Evolutionary conservation across 2,113 vertebrate species (phyloP), one percentile per base, ranked within the genome.

Genomic region (Stegastes partitus): DNA sequence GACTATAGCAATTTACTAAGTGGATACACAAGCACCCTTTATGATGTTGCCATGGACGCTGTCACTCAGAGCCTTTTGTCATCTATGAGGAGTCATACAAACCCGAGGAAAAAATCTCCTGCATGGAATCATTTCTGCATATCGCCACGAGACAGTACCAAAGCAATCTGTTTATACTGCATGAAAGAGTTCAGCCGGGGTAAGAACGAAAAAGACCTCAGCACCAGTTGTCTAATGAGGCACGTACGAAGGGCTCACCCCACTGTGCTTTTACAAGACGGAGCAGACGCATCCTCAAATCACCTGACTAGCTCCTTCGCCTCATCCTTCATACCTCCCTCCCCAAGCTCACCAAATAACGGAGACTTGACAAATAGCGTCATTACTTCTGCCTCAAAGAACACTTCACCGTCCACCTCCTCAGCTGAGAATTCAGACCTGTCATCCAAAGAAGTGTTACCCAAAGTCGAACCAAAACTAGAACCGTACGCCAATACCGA

Each of bases 51-150:
- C 72, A 99, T 99, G 98, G 98, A 99, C 83, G 98, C 98, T 11
- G 97, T 99, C 91, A 96, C 97, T 8, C 98, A 98, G 93, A 99
- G 97, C 92, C 96, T 99, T 55, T 93, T 99, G 81, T 96, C 96
- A 21, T 95, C 95, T 3, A 94, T 95, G 68, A 92, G 96, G 88
- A 97, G 95, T 83, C 95, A 93, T 15, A 86, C 94, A 51, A 95
- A 95, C 90, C 97, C 97, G 5, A 92, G 98, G 49, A 99, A 99
- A 92, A 99, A 99, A 78, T 99, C 97, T 5, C 97, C 97, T 16
- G 98, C 97, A n/a, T 99, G 98, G 98, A 97, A 97, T 83, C 98
- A 99, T 81, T 99, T 99, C 86, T 98, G 97, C 90, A 99, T 99
- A 94, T 99, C 98, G 8, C 98, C 97, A 25, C 95, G 97, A 82